Percentiles rank a stretch among this genome's conserved stretches.
Conservation (phyloP, 2,797 vertebrate species). For the Bovichtus variegatus region DNA sequence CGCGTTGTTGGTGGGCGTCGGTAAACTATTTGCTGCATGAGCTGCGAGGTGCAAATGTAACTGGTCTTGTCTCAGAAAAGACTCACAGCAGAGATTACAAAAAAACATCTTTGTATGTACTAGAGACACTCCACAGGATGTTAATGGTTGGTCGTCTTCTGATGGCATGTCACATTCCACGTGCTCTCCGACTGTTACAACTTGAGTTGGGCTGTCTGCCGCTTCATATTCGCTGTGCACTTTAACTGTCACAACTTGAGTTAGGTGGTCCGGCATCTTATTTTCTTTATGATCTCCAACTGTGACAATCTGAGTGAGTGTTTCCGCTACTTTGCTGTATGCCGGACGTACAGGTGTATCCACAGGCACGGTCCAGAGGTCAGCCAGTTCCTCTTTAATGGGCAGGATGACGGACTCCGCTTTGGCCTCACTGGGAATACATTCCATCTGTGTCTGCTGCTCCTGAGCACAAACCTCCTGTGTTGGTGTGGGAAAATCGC, state of each 20-base stretch:
- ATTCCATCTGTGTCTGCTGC: slow-evolving; percentile 22
- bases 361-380: slow-evolving; percentile 3
- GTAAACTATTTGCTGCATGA: background rate
- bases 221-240: background rate
- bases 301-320: background rate
- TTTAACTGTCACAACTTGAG: background rate
- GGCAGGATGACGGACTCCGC: slow-evolving; percentile 15
- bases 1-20: background rate
- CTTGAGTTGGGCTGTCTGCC: background rate
- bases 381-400: slow-evolving; percentile 22
- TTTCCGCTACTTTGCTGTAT: background rate
- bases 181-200: background rate
- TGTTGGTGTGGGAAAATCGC: slow-evolving; percentile 35
- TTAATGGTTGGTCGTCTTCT: background rate
- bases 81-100: slow-evolving; percentile 20
- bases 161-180: background rate
- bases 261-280: background rate
- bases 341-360: background rate
- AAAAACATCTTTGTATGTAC: background rate
- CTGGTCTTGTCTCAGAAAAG: slow-evolving; percentile 4
- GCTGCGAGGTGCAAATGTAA: background rate
- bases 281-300: slow-evolving; percentile 4
- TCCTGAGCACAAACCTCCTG: slow-evolving; percentile 44
- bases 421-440: slow-evolving; percentile 13
- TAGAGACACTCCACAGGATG: background rate